Evolutionary conservation across 2,888 invertebrate genomes (phyloP).

Genomic region (Pollenia labialis): DNA sequence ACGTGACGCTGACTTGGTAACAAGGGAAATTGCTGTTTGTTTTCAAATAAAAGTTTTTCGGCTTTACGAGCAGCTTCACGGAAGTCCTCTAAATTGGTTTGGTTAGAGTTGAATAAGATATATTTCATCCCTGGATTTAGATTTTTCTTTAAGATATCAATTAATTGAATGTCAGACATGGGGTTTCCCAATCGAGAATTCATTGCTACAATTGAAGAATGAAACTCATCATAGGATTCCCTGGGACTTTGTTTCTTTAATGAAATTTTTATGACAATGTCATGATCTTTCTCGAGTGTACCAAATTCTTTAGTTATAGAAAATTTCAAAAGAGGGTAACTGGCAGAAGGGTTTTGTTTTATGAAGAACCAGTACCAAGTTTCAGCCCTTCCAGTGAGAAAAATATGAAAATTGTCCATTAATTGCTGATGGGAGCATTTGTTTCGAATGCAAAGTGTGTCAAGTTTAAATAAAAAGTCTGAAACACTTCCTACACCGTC

Average conservation of each 20-base stretch:
- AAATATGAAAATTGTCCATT: constrained; percentile 8
- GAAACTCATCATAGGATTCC: constrained; percentile 18
- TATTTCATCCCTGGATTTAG: constrained; percentile 3
- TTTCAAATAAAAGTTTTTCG: constrained; percentile 22
- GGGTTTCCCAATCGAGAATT: not conserved
- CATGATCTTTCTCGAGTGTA: constrained; percentile 10
- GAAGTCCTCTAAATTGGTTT: constrained; percentile 12
- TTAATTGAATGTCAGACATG: constrained; percentile 15
- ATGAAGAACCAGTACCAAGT: constrained; percentile 20
- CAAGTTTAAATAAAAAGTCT: constrained; percentile 13
- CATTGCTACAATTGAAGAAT: constrained; percentile 26
- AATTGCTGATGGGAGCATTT: constrained; percentile 6
- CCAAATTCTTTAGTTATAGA: constrained; percentile 34
- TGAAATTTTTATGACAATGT: constrained; percentile 26
- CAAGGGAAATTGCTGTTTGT: constrained; percentile 19
- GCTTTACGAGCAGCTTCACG: constrained; percentile 31
- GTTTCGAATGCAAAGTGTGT: not conserved
- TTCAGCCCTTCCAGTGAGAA: constrained; percentile 8
- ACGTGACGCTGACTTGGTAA: not conserved
- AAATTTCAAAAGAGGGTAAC: not conserved
- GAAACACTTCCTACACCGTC: constrained; percentile 10
- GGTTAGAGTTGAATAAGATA: constrained; percentile 11
- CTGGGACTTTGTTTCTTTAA: not conserved
- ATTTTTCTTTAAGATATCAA: constrained; percentile 21
- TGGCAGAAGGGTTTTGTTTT: constrained; percentile 3